Evolutionary conservation across 2,888 invertebrate species (phyloP).

Genomic region (Cephus spinipes): DNA sequence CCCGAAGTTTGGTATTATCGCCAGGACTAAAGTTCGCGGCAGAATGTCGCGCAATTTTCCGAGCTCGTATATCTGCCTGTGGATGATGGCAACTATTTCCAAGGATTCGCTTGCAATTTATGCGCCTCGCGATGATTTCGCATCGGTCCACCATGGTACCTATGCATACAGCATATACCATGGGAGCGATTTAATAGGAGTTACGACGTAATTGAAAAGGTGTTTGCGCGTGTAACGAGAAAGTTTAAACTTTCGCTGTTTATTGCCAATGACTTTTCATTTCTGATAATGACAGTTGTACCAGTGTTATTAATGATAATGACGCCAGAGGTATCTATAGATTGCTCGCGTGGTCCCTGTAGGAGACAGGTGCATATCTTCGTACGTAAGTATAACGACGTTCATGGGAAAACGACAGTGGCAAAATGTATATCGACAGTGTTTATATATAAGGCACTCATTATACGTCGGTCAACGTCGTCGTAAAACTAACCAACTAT

Average conservation of each 20-base stretch:
- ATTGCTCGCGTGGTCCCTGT: neutral
- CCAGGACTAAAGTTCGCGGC: slow-evolving; percentile 46
- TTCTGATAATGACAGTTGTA: neutral
- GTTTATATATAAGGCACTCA: neutral
- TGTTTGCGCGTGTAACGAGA: neutral
- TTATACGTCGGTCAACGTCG: slow-evolving; percentile 2
- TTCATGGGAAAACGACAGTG: neutral
- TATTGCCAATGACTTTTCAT: neutral
- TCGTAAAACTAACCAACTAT: slow-evolving; percentile 32
- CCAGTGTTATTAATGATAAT: neutral
- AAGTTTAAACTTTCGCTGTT: neutral
- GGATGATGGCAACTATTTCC: slow-evolving; percentile 26
- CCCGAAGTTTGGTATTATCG: slow-evolving; percentile 56
- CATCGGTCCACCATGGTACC: neutral
- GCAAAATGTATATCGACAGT: neutral
- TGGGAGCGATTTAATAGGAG: neutral
- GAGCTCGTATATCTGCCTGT: slow-evolving; percentile 16
- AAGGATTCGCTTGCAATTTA: slow-evolving; percentile 29
- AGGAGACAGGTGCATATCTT: neutral
- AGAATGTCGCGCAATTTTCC: slow-evolving; percentile 52
- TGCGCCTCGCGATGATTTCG: slow-evolving; percentile 18
- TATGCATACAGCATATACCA: neutral
- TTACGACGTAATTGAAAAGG: neutral
- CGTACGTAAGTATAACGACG: neutral
- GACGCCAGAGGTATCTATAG: neutral